A percentile compares a stretch with the other conserved stretches of the same genome.
These are phyloP conservation scores for Phrynosoma blainvillii DNA, from an alignment of 2,113 vertebrate genomes.

Conservation along the genomic window DNA sequence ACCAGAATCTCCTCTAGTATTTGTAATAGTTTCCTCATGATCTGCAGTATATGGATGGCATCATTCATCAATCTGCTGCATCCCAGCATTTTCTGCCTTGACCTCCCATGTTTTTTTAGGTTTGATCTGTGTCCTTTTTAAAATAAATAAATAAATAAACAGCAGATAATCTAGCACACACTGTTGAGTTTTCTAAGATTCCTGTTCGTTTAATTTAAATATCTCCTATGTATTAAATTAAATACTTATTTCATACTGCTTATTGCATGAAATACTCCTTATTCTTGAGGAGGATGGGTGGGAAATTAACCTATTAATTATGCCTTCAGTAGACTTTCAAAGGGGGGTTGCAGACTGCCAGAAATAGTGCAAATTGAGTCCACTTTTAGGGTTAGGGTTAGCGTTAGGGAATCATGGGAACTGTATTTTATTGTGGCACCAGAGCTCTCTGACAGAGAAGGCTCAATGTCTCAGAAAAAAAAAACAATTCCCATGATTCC, in stretches of 20 bases:
- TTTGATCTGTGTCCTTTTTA: not conserved
- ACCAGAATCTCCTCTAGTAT: too few species aligned
- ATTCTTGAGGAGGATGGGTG: too few species aligned
- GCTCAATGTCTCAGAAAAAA: too few species aligned
- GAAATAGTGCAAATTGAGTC: too few species aligned
- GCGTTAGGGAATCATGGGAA: too few species aligned
- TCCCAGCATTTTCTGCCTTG: not conserved
- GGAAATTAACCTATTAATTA: not conserved
- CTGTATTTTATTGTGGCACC: too few species aligned
- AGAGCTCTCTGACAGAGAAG: too few species aligned
- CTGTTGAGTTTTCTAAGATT: not conserved
- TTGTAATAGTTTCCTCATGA: not conserved
- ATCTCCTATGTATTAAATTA: not conserved
- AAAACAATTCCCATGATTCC: too few species aligned
- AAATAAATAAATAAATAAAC: too few species aligned
- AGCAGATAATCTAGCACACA: not conserved
- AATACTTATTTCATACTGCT: not conserved
- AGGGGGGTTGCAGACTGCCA: too few species aligned
- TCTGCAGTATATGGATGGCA: not conserved
- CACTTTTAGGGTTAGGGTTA: too few species aligned
- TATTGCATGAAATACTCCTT: too few species aligned
- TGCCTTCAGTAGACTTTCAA: not conserved
- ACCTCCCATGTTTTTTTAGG: not conserved
- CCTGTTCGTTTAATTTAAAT: not conserved
- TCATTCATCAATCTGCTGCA: not conserved